Base-by-base conservation (phyloP, 1,140 invertebrate species). In the Metaphire vulgaris region DNA sequence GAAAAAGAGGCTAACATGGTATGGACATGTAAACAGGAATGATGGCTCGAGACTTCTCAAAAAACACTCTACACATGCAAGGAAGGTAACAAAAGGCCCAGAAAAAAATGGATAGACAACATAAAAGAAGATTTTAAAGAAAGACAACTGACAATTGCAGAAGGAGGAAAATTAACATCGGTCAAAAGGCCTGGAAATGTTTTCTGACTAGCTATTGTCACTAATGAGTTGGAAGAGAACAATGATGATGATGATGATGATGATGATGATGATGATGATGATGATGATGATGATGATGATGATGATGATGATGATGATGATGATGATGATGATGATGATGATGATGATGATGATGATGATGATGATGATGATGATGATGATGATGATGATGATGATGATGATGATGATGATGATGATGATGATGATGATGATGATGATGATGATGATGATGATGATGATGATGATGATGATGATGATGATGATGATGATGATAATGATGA, bases 401-500 rank as follows among this genome's bases (percentile, higher is more conserved):
- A 74, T 30, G 31, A 74, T 30, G 31, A 74, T 30, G 31, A 74
- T 30, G 31, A 74, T 30, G 31, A 74, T 30, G 31, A 74, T 30
- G 31, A 74, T 30, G 31, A 74, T 30, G 31, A 74, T 30, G 31
- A 74, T 30, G 31, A 74, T 30, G 31, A 74, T 30, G 31, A 74
- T 30, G 31, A 74, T 30, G 31, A 74, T 30, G 31, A 74, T 30
- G 31, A 74, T 30, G 31, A 74, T 30, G 31, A 74, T 30, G 31
- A 74, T 30, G 31, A 74, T 30, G 31, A 74, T 30, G 31, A 74
- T 30, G 31, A 74, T 30, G 31, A 74, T 30, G 31, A 74, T 30
- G 31, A 74, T 30, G 31, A 74, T 30, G 31, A 74, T 30, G 31
- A 74, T 30, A 32, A 74, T 30, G 31, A 74, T 30, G 31, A 74